Percentiles rank a stretch among this genome's conserved stretches.
These are phyloP conservation scores for Serilophus lunatus DNA, from an alignment of 2,113 vertebrate genomes.

Conservation along the genomic window DNA sequence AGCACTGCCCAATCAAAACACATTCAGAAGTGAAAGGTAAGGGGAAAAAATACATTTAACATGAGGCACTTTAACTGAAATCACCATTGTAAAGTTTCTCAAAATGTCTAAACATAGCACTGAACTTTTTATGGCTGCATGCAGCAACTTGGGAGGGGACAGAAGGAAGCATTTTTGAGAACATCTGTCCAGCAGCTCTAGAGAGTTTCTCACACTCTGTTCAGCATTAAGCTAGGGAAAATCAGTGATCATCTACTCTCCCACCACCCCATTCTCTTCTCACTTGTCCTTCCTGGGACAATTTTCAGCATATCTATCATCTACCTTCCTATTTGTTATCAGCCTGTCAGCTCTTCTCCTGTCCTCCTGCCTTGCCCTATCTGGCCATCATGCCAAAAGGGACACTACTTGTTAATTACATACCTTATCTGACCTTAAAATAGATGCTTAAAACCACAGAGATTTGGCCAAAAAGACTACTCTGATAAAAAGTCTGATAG, in stretches of 20 bases:
- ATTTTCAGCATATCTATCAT: neutral
- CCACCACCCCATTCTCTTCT: neutral
- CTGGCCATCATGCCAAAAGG: neutral
- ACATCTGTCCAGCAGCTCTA: neutral
- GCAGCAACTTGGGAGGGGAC: neutral
- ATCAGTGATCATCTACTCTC: neutral
- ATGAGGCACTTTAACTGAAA: too few species aligned
- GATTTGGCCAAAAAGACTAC: neutral
- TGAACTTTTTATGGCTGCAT: neutral
- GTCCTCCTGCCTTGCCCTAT: neutral
- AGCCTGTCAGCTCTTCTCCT: neutral
- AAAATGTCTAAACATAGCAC: neutral
- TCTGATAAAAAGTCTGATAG: neutral
- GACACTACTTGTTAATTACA: neutral
- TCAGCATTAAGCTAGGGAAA: neutral
- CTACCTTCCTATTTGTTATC: neutral
- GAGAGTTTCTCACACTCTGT: neutral
- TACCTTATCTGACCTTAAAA: neutral
- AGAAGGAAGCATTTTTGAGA: neutral
- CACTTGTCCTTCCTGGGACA: neutral
- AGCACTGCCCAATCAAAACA: neutral
- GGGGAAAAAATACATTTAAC: neutral
- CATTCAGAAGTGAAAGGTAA: neutral
- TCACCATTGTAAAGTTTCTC: rapidly evolving
- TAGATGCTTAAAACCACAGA: rapidly evolving